Evolutionary conservation across 1,140 invertebrate species (phyloP), one percentile per base, ranked within the genome.

Genomic region (Drosophila guanche): DNA sequence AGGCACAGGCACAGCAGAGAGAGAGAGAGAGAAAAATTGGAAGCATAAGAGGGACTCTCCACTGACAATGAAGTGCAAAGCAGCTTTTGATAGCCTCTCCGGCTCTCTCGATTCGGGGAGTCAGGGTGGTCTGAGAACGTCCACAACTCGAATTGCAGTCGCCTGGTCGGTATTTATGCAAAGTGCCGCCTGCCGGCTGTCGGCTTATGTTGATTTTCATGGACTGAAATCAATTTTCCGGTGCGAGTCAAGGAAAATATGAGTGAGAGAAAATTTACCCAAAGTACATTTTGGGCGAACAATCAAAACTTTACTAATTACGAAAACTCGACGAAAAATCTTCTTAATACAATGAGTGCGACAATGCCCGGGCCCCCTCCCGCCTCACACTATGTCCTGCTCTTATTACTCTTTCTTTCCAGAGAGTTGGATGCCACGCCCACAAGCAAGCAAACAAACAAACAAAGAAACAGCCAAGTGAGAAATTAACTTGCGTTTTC

Each of bases 291-390:
- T 45, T 60, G 59, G 51, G 67, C 54, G 68, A 54, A 81, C 81
- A 86, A 88, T 83, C 78, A 88, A 88, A 88, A 88, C 83, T 88
- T 88, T 88, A 83, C 83, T 88, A 88, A 88, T 88, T 88, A 88
- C 79, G 70, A 65, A 88, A 88, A 88, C 83, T 88, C 88, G 83
- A 70, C 79, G 72, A 88, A 79, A 88, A 88, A 88, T 88, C 84
- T 79, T 76, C 75, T 76, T 88, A 88, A 88, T 88, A 79, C 79
- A 88, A 88, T 83, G 67, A 83, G 61, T 88, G 83, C 78, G 78
- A 75, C 69, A 81, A 47, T 71, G 66, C 41, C 33, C 48, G 23
- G 41, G 27, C 55, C 22, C 12, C 22, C 8, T 2, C 14, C 33
- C 7, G 12, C 10, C 33, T 4, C 33, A 4, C 1, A 12, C 10